Base-by-base conservation (phyloP, 2,888 invertebrate genomes). In the Argyresthia goedartella region DNA sequence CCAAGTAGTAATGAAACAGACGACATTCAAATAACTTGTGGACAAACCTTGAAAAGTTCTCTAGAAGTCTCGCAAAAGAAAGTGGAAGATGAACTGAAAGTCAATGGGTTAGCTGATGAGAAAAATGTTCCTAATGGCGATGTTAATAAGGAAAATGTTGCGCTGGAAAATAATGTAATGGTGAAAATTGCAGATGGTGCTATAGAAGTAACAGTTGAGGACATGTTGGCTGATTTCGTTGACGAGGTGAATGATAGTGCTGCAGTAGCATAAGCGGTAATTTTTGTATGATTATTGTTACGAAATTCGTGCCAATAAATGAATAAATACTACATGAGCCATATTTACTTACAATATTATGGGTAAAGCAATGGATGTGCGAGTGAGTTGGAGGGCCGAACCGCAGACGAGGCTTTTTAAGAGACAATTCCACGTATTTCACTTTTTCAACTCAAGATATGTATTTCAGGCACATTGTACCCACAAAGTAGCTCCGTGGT, bases 181-280 rank as follows among this genome's bases (percentile, higher is more conserved):
- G 54, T 55, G 35, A 62, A 60, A 55, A 54, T 52, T 48, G 36
- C 55, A 33, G 49, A 55, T 36, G 62, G 57, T 52, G 60, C 60
- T 54, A 62, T 62, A 49, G 60, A 52, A 3, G 60, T 67, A 11
- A 59, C 66, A 7, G 76, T 85, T 4, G 81, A 82, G 58, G 85
- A 82, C 55, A 86, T 86, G 85, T 59, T 86, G 54, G 84, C 81
- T 13, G 85, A 85, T 65, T 86, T 86, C 60, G 84, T 86, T 4
- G 84, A 86, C 55, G 85, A 86, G 71, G 76, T 84, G 2, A 51
- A 43, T 15, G 45, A 46, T 35, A 34, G 44, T 44, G 42, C 34
- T 50, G 13, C 10, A 13, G 47, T 47, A 33, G 47, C 35, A 1
- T 47, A 47, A 47, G 47, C 47, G 4, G 16, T 11, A 8, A n/a